A percentile compares a stretch with the other conserved stretches of the same genome.
phyloP scores from a whole-genome alignment of 2,797 vertebrate species.

The Malacoctenus gilli region DNA sequence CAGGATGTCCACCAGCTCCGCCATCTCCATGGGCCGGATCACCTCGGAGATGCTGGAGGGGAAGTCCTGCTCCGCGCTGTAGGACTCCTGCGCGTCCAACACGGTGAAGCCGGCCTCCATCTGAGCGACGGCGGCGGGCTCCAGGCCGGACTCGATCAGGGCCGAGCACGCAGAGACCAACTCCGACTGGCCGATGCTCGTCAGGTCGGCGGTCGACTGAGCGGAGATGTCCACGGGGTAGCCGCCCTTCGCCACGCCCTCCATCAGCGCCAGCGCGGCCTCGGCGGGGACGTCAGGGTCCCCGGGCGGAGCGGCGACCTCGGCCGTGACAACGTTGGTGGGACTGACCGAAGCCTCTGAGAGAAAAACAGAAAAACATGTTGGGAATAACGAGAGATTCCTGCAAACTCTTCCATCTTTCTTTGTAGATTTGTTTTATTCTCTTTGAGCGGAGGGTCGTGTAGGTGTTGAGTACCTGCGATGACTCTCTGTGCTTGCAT shows the following conservation, averaged over 20 bases:
- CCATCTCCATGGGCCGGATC: constrained; percentile 69
- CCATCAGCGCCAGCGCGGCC: constrained; percentile 26
- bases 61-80: constrained; percentile 28
- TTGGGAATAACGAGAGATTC: too few species aligned
- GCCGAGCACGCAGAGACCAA: constrained; percentile 29
- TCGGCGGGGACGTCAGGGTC: constrained; percentile 25
- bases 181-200: constrained; percentile 47
- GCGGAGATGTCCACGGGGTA: constrained; percentile 70
- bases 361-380: not conserved
- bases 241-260: constrained; percentile 70
- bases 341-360: constrained; percentile 51
- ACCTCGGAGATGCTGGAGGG: constrained; percentile 66
- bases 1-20: constrained; percentile 71
- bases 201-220: constrained; percentile 56
- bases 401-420: too few species aligned
- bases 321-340: constrained; percentile 30
- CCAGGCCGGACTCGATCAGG: constrained; percentile 51
- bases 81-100: constrained; percentile 40
- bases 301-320: constrained; percentile 37
- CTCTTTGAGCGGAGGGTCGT: too few species aligned
- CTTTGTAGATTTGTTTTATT: too few species aligned
- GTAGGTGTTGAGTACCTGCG: too few species aligned
- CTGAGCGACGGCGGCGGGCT: constrained; percentile 48
- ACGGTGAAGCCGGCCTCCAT: constrained; percentile 43
- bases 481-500: constrained; percentile 50